Percentiles rank a stretch among this genome's conserved stretches.
These are phyloP conservation scores for Stomorhina lunata DNA, from an alignment of 2,888 invertebrate genomes.

Conservation along the genomic window DNA sequence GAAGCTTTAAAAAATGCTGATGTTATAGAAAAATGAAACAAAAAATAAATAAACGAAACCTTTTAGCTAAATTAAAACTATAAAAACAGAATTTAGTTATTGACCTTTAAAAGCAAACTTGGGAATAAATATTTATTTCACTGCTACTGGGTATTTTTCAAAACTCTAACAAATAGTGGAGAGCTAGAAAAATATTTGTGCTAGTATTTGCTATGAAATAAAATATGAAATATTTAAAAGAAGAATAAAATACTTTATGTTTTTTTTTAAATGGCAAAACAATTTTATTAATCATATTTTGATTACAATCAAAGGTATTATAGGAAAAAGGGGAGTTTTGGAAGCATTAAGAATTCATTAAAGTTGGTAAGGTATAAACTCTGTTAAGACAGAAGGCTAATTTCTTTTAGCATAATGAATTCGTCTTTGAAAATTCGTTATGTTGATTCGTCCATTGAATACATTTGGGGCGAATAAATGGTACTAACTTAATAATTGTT, in stretches of 20 bases:
- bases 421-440: no score
- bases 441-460: no score
- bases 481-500: no score
- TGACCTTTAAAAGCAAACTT: slow-evolving; percentile 45
- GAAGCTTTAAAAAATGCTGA: neutral
- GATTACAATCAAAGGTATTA: neutral
- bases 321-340: neutral
- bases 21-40: neutral
- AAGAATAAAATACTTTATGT: neutral
- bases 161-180: neutral
- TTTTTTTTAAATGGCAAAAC: neutral
- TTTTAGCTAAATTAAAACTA: slow-evolving; percentile 61
- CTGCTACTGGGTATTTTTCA: neutral
- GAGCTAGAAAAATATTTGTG: neutral
- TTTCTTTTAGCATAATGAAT: no score
- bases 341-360: neutral
- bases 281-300: neutral
- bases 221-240: neutral
- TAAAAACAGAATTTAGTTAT: slow-evolving; percentile 51
- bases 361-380: no score
- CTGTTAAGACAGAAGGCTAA: no score
- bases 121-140: slow-evolving; percentile 37
- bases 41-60: slow-evolving; percentile 22
- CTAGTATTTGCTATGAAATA: neutral
- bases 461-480: no score